Percentiles rank a stretch among this genome's conserved stretches.
Conservation (phyloP, 2,888 invertebrate species). For the Emmelina monodactyla region DNA sequence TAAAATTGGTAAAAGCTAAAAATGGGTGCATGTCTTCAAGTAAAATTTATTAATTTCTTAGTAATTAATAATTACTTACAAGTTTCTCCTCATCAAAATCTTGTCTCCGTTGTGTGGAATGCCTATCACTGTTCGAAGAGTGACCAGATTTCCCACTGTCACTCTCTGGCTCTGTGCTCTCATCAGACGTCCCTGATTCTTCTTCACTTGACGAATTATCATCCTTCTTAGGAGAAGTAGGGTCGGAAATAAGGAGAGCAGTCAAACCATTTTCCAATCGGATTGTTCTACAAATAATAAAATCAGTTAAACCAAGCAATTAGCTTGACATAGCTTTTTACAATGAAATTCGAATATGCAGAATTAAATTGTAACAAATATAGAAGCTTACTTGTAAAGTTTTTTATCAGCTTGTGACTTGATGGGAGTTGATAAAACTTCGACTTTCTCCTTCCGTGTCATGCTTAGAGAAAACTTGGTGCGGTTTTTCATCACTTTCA, state of each 20-base stretch:
- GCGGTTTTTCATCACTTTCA: constrained; percentile 31
- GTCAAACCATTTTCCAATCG: constrained; percentile 74
- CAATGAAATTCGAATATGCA: not conserved
- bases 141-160: constrained; percentile 38
- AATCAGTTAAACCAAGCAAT: constrained; percentile 3
- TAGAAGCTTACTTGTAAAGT: constrained; percentile 70
- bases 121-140: constrained; percentile 42
- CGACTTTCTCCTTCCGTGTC: constrained; percentile 44
- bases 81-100: constrained; percentile 56
- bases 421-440: constrained; percentile 63
- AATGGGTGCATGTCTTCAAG: no score
- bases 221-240: constrained; percentile 27
- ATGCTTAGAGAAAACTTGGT: constrained; percentile 24
- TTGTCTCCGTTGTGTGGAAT: constrained; percentile 24
- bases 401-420: constrained; percentile 82
- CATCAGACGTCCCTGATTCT: constrained; percentile 34
- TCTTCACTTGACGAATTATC: constrained; percentile 40
- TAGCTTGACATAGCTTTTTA: no score
- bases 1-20: no score
- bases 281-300: constrained; percentile 66
- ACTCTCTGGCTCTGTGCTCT: constrained; percentile 44
- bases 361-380: not conserved
- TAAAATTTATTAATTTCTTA: no score
- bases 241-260: constrained; percentile 76
- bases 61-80: constrained; percentile 21